Conservation (phyloP, 1,140 invertebrate genomes). For the Platorchestia sp. region DNA sequence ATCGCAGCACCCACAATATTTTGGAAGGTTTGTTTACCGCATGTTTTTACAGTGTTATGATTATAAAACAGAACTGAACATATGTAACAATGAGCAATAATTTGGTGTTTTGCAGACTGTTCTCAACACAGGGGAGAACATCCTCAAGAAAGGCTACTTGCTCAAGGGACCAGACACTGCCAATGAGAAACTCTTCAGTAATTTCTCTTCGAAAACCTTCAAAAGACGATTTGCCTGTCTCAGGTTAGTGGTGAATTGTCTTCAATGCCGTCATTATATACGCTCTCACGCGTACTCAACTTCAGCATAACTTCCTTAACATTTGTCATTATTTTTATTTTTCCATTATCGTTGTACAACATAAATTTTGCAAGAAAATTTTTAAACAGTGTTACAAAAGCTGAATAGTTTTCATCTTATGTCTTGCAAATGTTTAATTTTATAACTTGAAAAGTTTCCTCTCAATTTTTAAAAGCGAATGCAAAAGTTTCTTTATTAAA, state of each 20-base stretch:
- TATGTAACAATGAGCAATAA: no score
- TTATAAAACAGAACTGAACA: no score
- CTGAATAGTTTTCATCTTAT: no score
- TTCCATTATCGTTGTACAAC: neutral
- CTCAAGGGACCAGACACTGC: slow-evolving; percentile 90
- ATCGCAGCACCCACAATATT: neutral
- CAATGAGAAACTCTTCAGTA: slow-evolving; percentile 86
- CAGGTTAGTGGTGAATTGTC: slow-evolving; percentile 68
- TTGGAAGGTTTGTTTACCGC: slow-evolving; percentile 47
- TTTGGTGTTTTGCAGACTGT: slow-evolving; percentile 72
- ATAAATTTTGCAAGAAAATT: no score
- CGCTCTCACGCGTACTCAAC: neutral
- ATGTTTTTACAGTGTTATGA: no score
- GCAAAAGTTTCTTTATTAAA: no score
- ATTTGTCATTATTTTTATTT: neutral
- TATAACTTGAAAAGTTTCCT: no score
- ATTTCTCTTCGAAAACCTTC: slow-evolving; percentile 90
- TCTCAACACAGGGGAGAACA: slow-evolving; percentile 74
- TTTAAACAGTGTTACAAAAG: no score
- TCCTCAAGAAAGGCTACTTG: slow-evolving; percentile 90
- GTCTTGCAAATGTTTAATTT: no score
- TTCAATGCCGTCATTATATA: neutral
- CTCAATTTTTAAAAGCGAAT: no score
- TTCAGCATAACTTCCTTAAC: neutral
- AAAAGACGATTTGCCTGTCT: slow-evolving; percentile 91